phyloP scores from a whole-genome alignment of 2,888 invertebrate species.

The Drosophila siamana region DNA sequence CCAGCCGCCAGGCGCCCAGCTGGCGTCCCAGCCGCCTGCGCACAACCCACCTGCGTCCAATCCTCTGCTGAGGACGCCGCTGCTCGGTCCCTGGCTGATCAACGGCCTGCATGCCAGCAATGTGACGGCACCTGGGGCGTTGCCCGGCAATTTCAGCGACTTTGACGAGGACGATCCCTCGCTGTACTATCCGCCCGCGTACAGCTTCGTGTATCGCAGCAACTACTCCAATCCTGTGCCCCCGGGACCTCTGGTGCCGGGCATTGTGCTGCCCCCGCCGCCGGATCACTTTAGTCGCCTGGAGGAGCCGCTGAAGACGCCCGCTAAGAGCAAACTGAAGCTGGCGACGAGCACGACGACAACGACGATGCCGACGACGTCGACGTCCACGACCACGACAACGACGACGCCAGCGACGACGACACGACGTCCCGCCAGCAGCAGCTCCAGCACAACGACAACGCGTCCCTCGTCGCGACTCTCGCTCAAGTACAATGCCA shows the following conservation, averaged over 20 bases:
- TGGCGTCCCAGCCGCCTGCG: not conserved
- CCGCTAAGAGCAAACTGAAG: slow-evolving; percentile 62
- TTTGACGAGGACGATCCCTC: slow-evolving; percentile 96
- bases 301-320: slow-evolving; percentile 85
- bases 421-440: slow-evolving; percentile 77
- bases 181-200: slow-evolving; percentile 95
- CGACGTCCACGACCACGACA: slow-evolving; percentile 69
- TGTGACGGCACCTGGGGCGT: slow-evolving; percentile 74
- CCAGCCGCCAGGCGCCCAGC: slow-evolving; percentile 8
- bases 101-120: slow-evolving; percentile 85
- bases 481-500: slow-evolving; percentile 67
- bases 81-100: slow-evolving; percentile 80
- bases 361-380: slow-evolving; percentile 83
- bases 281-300: slow-evolving; percentile 93
- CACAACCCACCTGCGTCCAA: slow-evolving; percentile 52
- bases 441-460: slow-evolving; percentile 60
- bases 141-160: slow-evolving; percentile 88
- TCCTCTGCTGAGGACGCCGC: slow-evolving; percentile 67
- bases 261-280: slow-evolving; percentile 94
- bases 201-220: slow-evolving; percentile 93
- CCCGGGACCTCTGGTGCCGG: slow-evolving; percentile 94
- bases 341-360: slow-evolving; percentile 68
- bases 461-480: slow-evolving; percentile 64
- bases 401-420: slow-evolving; percentile 82
- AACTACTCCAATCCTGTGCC: slow-evolving; percentile 91